Conservation (phyloP, 2,113 vertebrate species). For the Phaethon lepturus region DNA sequence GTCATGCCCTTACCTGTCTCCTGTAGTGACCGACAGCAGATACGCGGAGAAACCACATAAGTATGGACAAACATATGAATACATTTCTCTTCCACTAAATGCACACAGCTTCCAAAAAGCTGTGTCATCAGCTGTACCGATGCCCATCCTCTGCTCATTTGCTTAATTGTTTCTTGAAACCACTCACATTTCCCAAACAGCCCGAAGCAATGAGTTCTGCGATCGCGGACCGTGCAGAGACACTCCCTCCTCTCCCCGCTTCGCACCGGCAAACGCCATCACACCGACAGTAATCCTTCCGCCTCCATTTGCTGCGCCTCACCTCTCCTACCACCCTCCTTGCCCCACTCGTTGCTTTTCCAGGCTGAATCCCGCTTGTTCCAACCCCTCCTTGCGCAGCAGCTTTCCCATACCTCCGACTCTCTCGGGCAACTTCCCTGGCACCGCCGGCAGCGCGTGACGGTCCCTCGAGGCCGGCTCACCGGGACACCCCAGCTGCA, state of each 20-base stretch:
- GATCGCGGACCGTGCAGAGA: fast-evolving
- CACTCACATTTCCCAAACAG: background rate
- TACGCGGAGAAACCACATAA: background rate
- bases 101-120: background rate
- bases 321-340: background rate
- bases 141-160: background rate
- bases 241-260: background rate
- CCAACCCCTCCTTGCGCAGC: background rate
- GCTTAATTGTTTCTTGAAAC: background rate
- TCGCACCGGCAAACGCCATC: background rate
- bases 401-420: background rate
- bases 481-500: fast-evolving
- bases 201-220: background rate
- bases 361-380: background rate
- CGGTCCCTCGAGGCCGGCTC: background rate
- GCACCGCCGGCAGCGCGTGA: fast-evolving
- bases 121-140: background rate
- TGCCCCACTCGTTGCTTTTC: background rate
- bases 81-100: background rate
- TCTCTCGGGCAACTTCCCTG: fast-evolving
- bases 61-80: background rate
- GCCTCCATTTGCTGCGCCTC: background rate
- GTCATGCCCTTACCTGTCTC: background rate
- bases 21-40: fast-evolving
- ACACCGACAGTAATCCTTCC: background rate